A percentile compares a stretch with the other conserved stretches of the same genome.
Conservation (phyloP, 2,113 vertebrate genomes). For the Chloebia gouldiae region DNA sequence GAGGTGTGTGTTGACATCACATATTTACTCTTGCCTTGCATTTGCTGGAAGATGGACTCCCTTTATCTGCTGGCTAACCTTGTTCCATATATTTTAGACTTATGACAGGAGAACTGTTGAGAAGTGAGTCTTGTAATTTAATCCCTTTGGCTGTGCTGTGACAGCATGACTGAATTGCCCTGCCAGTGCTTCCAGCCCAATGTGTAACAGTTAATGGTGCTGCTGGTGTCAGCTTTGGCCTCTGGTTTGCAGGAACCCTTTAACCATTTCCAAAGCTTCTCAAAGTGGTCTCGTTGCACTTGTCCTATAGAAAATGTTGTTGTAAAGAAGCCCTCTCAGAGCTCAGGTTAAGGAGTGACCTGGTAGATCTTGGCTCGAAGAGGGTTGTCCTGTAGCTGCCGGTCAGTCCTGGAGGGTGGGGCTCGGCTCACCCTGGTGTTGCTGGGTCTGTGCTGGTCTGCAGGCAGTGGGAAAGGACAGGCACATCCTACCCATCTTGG, state of each 20-base stretch:
- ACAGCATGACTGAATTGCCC: not conserved
- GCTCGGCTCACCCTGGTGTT: not conserved
- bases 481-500: not conserved
- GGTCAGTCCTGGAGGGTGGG: not conserved
- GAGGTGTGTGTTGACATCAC: not conserved
- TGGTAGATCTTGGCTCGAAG: not conserved
- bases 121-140: not conserved
- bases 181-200: not conserved
- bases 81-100: not conserved
- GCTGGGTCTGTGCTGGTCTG: not conserved
- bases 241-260: not conserved
- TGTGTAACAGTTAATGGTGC: not conserved
- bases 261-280: not conserved
- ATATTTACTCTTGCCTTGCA: not conserved
- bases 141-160: not conserved
- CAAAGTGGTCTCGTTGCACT: not conserved
- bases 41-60: not conserved
- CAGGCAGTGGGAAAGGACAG: not conserved
- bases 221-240: not conserved
- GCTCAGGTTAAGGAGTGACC: not conserved
- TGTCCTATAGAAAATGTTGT: not conserved
- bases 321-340: not conserved
- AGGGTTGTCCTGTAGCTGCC: not conserved
- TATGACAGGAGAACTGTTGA: not conserved
- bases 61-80: not conserved